These are phyloP conservation scores for Chelidonichthys spinosus DNA, from an alignment of 2,797 vertebrate genomes.

Conservation along the genomic window DNA sequence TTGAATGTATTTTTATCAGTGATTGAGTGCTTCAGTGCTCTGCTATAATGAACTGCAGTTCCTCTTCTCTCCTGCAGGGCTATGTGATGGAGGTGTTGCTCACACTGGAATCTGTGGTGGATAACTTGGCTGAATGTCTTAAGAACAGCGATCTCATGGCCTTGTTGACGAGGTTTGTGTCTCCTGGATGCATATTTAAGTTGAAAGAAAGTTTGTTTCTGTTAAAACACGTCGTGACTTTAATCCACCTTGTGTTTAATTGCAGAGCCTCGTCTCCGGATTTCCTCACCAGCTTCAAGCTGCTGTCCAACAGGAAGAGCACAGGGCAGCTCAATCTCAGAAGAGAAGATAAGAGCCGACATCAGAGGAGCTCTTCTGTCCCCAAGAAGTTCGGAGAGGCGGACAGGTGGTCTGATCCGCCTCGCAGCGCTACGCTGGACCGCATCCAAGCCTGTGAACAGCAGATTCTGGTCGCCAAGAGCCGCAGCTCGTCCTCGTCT, in stretches of 20 bases:
- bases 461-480: conserved; percentile 86
- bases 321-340: conserved; percentile 92
- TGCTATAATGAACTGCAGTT: background rate
- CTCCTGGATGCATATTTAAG: background rate
- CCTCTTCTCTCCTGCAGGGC: conserved; percentile 81
- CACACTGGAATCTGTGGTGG: conserved; percentile 95
- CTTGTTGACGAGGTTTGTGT: conserved; percentile 89
- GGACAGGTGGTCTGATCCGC: conserved; percentile 86
- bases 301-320: conserved; percentile 92
- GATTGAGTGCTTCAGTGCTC: background rate
- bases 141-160: conserved; percentile 96
- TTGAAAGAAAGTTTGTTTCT: background rate
- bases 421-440: conserved; percentile 95
- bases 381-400: conserved; percentile 97
- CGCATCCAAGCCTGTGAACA: conserved; percentile 96
- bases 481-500: conserved; percentile 87
- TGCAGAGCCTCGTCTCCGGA: conserved; percentile 95
- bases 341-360: conserved; percentile 89
- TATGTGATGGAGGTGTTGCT: conserved; percentile 98
- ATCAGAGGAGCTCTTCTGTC: conserved; percentile 98
- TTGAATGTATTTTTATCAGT: background rate
- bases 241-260: conserved; percentile 9
- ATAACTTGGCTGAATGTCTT: conserved; percentile 96
- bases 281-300: conserved; percentile 89
- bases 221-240: background rate